Evolutionary conservation across 2,888 invertebrate species (phyloP).

Genomic region (Osmoderma eremita): DNA sequence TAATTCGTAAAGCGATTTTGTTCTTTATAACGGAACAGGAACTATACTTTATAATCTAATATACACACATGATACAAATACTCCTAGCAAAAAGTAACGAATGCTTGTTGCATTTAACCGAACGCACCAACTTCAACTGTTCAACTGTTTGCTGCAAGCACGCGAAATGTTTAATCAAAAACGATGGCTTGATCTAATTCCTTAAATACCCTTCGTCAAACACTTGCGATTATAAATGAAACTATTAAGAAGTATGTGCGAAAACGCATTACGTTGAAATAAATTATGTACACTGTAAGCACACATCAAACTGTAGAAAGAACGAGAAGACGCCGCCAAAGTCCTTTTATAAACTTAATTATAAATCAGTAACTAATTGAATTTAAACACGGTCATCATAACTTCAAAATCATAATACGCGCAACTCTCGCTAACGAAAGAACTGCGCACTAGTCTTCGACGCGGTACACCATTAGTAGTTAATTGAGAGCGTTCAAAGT

Average conservation of each 20-base stretch:
- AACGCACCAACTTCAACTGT: too few relatives aligned
- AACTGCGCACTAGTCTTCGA: background rate
- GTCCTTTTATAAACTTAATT: constrained; percentile 7
- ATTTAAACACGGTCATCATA: constrained; percentile 7
- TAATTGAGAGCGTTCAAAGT: too few relatives aligned
- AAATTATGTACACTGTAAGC: background rate
- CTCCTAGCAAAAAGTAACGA: too few relatives aligned
- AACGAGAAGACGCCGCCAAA: too few relatives aligned
- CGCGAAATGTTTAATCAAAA: background rate
- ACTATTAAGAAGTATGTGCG: constrained; percentile 27
- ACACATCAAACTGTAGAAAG: too few relatives aligned
- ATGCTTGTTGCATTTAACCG: too few relatives aligned
- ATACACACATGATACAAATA: background rate
- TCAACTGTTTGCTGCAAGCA: too few relatives aligned
- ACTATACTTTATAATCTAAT: too few relatives aligned
- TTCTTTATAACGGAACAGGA: background rate
- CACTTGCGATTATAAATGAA: constrained; percentile 4
- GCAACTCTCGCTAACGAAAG: background rate
- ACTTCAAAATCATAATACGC: background rate
- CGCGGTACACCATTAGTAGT: background rate
- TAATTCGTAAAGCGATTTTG: background rate
- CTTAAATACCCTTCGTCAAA: constrained; percentile 25
- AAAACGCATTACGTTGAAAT: constrained; percentile 19
- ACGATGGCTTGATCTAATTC: constrained; percentile 1
- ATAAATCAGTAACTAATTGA: constrained; percentile 29